Evolutionary conservation across 2,888 invertebrate species (phyloP), one percentile per base, ranked within the genome.

Genomic region (Prionchulus punctatus): DNA sequence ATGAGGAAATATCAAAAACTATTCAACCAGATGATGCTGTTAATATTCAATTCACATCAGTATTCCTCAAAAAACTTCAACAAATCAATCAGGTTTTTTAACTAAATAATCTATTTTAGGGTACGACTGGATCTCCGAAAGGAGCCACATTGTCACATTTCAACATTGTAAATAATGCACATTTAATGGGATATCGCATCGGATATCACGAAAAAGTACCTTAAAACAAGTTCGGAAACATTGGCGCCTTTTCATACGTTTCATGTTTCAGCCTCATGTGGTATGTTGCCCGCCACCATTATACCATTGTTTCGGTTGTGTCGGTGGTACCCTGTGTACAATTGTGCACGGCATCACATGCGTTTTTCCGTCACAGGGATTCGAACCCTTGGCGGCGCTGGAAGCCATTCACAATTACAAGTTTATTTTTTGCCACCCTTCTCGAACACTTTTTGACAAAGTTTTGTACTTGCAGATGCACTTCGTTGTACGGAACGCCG

Each of bases 1-100:
- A 21, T 63, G 79, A 43, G 61, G 67, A 18, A 66, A 74, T 43
- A 66, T 77, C 54, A 81, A 82, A 66, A 62, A 71, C 0, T 0
- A 76, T 86, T 15, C 76, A 79, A 52, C 80, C 84, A 36, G 82
- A 83, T 68, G 79, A 79, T 47, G 77, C 81, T 0, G 81, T 80
- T 63, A 85, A 84, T 68, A 82, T 90, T 62, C 76, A 86, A 68
- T 87, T 86, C 67, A 86, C 87, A 1, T 88, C 87, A 1, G 79
- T 73, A 64, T 36, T 30, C 43, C 3, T 30, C 42, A 7, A 21
- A 7, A 45, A 12, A 42, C 18, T 21, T 7, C 23, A 49, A 43
- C n/a, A n/a, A n/a, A n/a, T n/a, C n/a, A n/a, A n/a, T n/a, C n/a
- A 23, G 30, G 1, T 18, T 55, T 53, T 30, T 27, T 60, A 45